Evolutionary conservation across 35 echinoderm and acorn worm species (phyloP), one percentile per base, ranked within the genome.

Genomic region (Ophioderma brevispina): DNA sequence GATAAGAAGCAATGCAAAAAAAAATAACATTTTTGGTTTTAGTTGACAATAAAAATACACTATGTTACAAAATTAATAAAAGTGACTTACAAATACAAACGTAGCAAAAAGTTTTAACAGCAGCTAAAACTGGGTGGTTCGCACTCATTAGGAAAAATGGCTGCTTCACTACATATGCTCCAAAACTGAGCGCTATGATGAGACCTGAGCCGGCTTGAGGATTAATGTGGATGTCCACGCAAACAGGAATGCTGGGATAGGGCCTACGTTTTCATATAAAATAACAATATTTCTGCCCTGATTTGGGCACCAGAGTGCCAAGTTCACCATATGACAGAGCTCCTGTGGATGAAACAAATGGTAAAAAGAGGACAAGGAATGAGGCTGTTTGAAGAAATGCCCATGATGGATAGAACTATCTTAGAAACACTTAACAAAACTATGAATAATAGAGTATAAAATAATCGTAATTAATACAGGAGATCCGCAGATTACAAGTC

Each of bases 311-410:
- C 11, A 98, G 19, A 11, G 96, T 98, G 38, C 96, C 96, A 31
- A 98, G 85, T 55, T 98, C 96, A 78, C 92, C 96, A 59, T 98
- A 98, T 0, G 85, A 92, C 4, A 98, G 79, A 0, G 96, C 92
- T 30, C 96, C 96, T 98, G 83, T 78, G 14, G 37, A 35, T 35
- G 77, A 49, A 79, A n/a, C n/a, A n/a, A n/a, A 78, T 21, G 25
- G 39, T 34, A 36, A 30, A 32, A 83, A 35, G 76, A 64, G 42
- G 23, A 90, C 49, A 90, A 32, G 1, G 59, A 25, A 70, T 70
- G 59, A 70, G 59, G n/a, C 4, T 70, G 59, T 18, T 13, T 25
- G 28, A 21, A 52, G 8, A 70, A 25, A 70, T 70, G 59, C 3
- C 6, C 28, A 25, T 13, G 59, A 70, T 13, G 59, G n/a, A 15